Percentiles rank a stretch among this genome's conserved stretches.
phyloP scores from a whole-genome alignment of 2,888 invertebrate genomes.

The Trypoxylon attenuatum region DNA sequence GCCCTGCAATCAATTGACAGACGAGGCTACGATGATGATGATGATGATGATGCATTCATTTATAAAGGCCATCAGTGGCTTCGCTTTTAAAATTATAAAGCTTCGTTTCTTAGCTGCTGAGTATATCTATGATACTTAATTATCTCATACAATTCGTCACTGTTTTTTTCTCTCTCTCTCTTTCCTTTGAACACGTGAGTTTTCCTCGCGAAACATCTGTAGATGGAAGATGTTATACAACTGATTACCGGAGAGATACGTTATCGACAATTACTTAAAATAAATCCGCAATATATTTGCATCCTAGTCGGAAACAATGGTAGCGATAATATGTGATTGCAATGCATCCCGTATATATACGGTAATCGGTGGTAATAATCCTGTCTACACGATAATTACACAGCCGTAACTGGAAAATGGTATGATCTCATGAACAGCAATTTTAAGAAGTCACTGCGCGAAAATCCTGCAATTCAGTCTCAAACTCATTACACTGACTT shows the following conservation, averaged over 20 bases:
- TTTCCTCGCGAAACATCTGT: constrained; percentile 5
- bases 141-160: constrained; percentile 7
- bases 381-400: constrained; percentile 17
- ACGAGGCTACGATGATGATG: too few relatives aligned
- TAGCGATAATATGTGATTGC: constrained; percentile 20
- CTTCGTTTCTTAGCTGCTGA: too few relatives aligned
- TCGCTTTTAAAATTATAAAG: too few relatives aligned
- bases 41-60: too few relatives aligned
- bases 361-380: constrained; percentile 17
- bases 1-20: too few relatives aligned
- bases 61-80: too few relatives aligned
- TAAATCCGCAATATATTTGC: constrained; percentile 19
- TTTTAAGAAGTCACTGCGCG: not conserved
- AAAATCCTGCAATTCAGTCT: not conserved
- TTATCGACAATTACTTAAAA: constrained; percentile 19
- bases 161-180: too few relatives aligned
- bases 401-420: constrained; percentile 8
- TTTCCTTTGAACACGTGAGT: not conserved
- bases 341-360: constrained; percentile 10
- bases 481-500: too few relatives aligned
- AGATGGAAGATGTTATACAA: constrained; percentile 9
- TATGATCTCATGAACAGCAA: not conserved
- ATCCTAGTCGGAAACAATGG: constrained; percentile 13
- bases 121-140: too few relatives aligned
- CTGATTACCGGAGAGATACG: constrained; percentile 1